phyloP scores from a whole-genome alignment of 2,113 vertebrate species.

The Mastomys coucha region DNA sequence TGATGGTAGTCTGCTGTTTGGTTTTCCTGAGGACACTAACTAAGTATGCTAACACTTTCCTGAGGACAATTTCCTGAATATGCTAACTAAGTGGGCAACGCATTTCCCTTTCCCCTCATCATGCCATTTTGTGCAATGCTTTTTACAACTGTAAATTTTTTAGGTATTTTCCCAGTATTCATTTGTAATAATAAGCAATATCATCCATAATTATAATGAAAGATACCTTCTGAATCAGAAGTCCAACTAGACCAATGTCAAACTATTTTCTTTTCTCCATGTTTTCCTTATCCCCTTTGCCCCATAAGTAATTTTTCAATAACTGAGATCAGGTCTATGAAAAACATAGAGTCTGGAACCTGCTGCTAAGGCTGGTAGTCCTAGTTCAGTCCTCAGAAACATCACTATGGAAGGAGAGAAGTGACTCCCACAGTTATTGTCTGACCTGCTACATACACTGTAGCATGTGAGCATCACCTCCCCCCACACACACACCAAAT shows the following conservation, averaged over 20 bases:
- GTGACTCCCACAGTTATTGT: neutral
- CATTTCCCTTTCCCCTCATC: neutral
- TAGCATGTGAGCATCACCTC: neutral
- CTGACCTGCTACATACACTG: neutral
- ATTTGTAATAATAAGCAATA: conserved; percentile 14
- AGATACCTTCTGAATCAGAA: conserved; percentile 19
- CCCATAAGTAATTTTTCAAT: neutral
- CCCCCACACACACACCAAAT: neutral
- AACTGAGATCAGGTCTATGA: conserved; percentile 18
- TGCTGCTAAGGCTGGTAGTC: neutral
- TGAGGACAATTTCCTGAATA: neutral
- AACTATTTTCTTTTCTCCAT: neutral
- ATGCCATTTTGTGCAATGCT: neutral
- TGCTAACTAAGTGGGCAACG: neutral
- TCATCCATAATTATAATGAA: neutral
- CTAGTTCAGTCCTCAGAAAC: neutral
- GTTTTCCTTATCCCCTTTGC: conserved; percentile 14
- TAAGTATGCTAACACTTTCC: conserved; percentile 3
- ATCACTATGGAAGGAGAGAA: neutral
- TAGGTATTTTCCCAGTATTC: neutral
- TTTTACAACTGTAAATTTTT: conserved; percentile 11
- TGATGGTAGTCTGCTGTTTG: neutral
- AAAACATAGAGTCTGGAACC: neutral
- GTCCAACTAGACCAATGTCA: neutral
- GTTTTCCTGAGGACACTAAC: neutral